Base-by-base conservation (phyloP, 1,140 invertebrate genomes). In the Lasioglossum baleicum region DNA sequence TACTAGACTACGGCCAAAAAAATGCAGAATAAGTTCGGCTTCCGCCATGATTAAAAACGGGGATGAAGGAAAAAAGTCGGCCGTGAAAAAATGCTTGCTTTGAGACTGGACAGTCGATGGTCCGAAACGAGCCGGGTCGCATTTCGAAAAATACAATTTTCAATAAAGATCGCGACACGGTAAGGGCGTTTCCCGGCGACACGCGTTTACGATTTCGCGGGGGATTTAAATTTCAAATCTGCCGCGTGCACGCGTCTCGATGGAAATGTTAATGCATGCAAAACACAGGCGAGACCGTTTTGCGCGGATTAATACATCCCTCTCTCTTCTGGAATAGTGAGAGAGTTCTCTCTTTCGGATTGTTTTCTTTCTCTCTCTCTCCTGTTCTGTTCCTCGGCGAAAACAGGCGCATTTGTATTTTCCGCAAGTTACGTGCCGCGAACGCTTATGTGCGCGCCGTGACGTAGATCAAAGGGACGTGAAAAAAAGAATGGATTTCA, bases 161-260 rank as follows among this genome's bases (percentile, higher is more conserved):
- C 65, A 82, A 84, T 81, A 75, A 68, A 67, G 20, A 65, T 51
- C 31, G 26, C n/a, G 44, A 86, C 84, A 86, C 69, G 76, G 65
- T 85, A 83, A 66, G 71, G 84, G 84, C 83, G 84, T 64, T 80
- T 64, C 83, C n/a, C 22, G 35, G 80, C 64, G 78, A 80, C 81
- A 71, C 68, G 75, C 63, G 74, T 63, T 35, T 77, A 58, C 79
- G 60, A 70, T 53, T 42, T 71, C 80, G 53, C 63, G 80, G 7
- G 20, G 42, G 40, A 85, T 86, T 86, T 86, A 79, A 85, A 86
- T 83, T 86, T 81, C 60, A 85, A 80, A 86, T 86, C 51, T 63
- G 10, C 42, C 72, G 72, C 69, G 60, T 65, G 61, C 42, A n/a
- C 61, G 51, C 13, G 75, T 56, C 68, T n/a, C 63, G 60, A 84